A percentile compares a stretch with the other conserved stretches of the same genome.
Conservation (phyloP, 2,113 vertebrate species). For the Entosphenus tridentatus region DNA sequence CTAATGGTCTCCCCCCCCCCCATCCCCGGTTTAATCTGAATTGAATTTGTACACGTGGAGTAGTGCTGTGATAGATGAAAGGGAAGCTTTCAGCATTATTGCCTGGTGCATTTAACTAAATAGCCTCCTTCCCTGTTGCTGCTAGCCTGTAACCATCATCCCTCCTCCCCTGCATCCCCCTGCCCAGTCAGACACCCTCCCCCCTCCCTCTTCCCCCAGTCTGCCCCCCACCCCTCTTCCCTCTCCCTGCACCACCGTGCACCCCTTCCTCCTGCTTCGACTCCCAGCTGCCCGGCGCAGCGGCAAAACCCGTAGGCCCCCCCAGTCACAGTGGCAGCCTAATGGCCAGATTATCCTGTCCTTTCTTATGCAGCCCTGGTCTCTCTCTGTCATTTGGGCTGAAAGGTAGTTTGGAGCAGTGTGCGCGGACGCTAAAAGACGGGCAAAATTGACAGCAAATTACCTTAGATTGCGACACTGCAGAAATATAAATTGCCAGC, state of each 20-base stretch:
- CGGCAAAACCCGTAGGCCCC: neutral
- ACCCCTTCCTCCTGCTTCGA: neutral
- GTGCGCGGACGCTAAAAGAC: neutral
- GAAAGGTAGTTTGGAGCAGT: slow-evolving; percentile 1
- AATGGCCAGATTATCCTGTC: slow-evolving; percentile 3
- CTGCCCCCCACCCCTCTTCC: neutral
- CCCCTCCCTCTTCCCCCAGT: neutral
- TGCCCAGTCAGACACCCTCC: neutral
- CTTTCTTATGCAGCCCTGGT: neutral
- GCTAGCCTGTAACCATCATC: no score
- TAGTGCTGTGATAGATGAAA: no score
- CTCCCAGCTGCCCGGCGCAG: neutral
- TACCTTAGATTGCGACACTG: neutral
- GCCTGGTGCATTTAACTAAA: no score
- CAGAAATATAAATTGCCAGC: slow-evolving; percentile 1
- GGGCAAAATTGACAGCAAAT: slow-evolving; percentile 1
- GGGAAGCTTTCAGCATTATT: no score
- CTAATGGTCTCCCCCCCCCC: no score
- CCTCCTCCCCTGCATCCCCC: neutral
- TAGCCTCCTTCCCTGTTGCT: neutral
- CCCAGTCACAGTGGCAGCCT: neutral
- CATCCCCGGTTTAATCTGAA: no score
- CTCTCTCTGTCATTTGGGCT: slow-evolving; percentile 1
- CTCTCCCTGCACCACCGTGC: neutral
- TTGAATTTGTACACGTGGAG: no score